phyloP scores from a whole-genome alignment of 2,113 vertebrate species.

The Solea solea region DNA sequence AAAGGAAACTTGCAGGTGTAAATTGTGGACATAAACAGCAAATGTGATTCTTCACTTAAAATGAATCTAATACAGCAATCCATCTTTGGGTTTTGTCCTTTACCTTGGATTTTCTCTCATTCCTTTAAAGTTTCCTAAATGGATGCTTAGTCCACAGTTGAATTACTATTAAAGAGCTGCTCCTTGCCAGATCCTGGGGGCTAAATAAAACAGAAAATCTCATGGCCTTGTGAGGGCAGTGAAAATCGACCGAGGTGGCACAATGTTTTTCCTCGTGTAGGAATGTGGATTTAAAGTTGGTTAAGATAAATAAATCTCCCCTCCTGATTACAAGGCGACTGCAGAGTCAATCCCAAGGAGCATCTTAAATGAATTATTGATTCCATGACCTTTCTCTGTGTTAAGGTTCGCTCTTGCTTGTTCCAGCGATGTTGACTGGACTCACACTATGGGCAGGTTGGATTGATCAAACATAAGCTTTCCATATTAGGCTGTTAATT shows the following conservation, averaged over 20 bases:
- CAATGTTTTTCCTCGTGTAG: constrained; percentile 43
- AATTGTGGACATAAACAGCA: neutral
- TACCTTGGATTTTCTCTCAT: constrained; percentile 19
- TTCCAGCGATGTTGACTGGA: constrained; percentile 73
- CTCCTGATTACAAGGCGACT: constrained; percentile 73
- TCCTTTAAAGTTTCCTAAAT: constrained; percentile 30
- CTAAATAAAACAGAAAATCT: constrained; percentile 67
- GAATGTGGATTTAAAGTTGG: constrained; percentile 72
- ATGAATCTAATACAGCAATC: neutral
- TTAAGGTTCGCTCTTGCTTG: constrained; percentile 76
- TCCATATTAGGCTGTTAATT: constrained; percentile 71
- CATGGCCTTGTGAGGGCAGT: constrained; percentile 58
- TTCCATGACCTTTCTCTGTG: constrained; percentile 80
- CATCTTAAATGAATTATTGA: constrained; percentile 87
- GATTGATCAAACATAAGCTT: constrained; percentile 77
- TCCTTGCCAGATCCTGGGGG: constrained; percentile 47
- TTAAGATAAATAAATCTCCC: constrained; percentile 82
- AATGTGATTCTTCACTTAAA: neutral
- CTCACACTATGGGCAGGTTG: constrained; percentile 51
- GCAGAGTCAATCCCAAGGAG: constrained; percentile 75
- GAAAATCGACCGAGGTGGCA: constrained; percentile 67
- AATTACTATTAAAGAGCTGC: constrained; percentile 46
- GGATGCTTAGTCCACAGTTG: constrained; percentile 44
- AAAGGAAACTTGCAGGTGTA: neutral
- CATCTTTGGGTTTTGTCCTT: constrained; percentile 22